A percentile compares a stretch with the other conserved stretches of the same genome.
phyloP scores from a whole-genome alignment of 2,888 invertebrate genomes.

The Drosophila sordidapex region DNA sequence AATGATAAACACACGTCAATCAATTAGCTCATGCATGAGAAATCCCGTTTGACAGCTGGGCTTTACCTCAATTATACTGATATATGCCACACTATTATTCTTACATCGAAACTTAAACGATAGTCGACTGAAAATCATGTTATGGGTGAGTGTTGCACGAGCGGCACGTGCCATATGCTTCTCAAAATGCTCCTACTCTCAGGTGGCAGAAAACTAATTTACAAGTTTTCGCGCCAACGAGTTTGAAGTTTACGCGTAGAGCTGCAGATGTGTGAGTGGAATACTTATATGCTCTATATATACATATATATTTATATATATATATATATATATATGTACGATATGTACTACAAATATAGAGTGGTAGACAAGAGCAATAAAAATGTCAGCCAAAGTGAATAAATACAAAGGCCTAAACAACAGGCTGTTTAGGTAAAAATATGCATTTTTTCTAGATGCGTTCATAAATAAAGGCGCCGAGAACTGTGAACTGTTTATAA shows the following conservation, averaged over 20 bases:
- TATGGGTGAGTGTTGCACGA: conserved; percentile 23
- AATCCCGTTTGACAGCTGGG: conserved; percentile 29
- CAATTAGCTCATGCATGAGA: conserved; percentile 15
- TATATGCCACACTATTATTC: conserved; percentile 19
- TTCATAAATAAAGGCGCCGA: conserved; percentile 55
- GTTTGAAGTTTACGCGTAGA: conserved; percentile 47
- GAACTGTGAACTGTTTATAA: conserved; percentile 1
- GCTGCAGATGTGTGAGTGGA: conserved; percentile 23
- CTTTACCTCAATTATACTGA: conserved; percentile 21
- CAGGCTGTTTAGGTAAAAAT: conserved; percentile 62
- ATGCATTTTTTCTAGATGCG: conserved; percentile 67
- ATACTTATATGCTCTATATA: conserved; percentile 18
- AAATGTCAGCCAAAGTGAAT: conserved; percentile 57
- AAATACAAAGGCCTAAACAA: conserved; percentile 54
- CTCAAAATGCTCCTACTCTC: conserved; percentile 43
- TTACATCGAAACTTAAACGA: conserved; percentile 23
- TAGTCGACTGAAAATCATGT: conserved; percentile 26
- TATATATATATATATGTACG: background rate
- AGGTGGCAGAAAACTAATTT: conserved; percentile 65
- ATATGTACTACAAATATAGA: conserved; percentile 8
- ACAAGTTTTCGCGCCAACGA: conserved; percentile 42
- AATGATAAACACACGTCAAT: conserved; percentile 31
- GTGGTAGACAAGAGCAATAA: conserved; percentile 49
- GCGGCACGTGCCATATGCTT: conserved; percentile 28
- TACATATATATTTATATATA: background rate